Evolutionary conservation across 1,140 invertebrate genomes (phyloP), one percentile per base, ranked within the genome.

Genomic region (Acyrthosiphon pisum): DNA sequence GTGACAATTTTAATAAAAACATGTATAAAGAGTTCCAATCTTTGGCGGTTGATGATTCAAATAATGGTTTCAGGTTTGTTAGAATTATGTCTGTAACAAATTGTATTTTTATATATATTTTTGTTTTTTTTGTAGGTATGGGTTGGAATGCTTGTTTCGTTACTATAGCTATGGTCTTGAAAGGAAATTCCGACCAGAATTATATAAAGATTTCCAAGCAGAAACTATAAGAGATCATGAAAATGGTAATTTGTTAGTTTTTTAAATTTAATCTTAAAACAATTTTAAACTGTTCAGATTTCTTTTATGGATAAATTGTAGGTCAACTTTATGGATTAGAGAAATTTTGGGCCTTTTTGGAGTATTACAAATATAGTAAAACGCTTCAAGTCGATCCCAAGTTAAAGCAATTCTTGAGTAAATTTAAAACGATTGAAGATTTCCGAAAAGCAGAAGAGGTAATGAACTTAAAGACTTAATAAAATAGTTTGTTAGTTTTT

Each of bases 301-400:
- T 83, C 87, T 93, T 87, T 91, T n/a, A 37, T 91, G 56, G 26
- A 44, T 50, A 94, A 94, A 20, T 95, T 95, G n/a, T 95, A 98
- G 98, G 98, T 95, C 98, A 99, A 96, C 95, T 99, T 37, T 99
- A 99, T 96, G 99, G 99, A 81, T 95, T 99, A 87, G 99, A 99
- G 95, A 99, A 99, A 95, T 99, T 99, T 95, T 99, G 99, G 98
- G 99, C 99, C 83, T 99, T 99, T 96, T 95, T 99, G 14, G 99
- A 99, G 95, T 99, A 98, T 96, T 98, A 98, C 95, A 98, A 98
- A 95, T 96, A 98, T 94, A 96, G 97, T 35, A 96, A 95, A 48
- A 97, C 97, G 93, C 96, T 99, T 46, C 96, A 97, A 93, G 97
- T 99, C 41, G 97, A 98, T 94, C 96, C 97, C 11, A 97, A 97